These are phyloP conservation scores for Sycobia sp. DNA, from an alignment of 1,140 invertebrate genomes.

Conservation along the genomic window DNA sequence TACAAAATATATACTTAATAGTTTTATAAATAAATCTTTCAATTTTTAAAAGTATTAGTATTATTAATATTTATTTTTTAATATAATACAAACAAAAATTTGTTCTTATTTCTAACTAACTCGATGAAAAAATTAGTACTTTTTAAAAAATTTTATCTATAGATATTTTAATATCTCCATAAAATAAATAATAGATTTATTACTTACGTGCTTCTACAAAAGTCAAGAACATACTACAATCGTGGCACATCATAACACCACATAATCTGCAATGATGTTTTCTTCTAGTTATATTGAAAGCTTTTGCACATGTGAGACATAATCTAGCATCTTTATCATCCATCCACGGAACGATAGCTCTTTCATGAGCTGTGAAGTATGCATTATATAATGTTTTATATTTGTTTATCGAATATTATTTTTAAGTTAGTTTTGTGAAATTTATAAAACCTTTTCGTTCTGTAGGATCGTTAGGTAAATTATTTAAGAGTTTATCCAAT, in stretches of 20 bases:
- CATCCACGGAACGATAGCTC: conserved; percentile 88
- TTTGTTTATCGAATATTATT: neutral
- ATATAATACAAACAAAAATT: neutral
- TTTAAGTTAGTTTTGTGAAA: conserved; percentile 10
- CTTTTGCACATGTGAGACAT: conserved; percentile 89
- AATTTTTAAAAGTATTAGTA: neutral
- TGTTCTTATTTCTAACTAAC: neutral
- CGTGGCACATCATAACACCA: conserved; percentile 93
- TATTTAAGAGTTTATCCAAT: conserved; percentile 87
- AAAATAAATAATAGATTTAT: neutral
- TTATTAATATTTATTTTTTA: neutral
- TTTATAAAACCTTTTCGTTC: conserved; percentile 75
- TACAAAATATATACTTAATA: conserved; percentile 21
- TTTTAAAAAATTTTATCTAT: neutral
- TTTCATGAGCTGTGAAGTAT: conserved; percentile 68
- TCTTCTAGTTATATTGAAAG: conserved; percentile 84
- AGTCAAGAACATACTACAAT: conserved; percentile 89
- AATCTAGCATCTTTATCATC: conserved; percentile 87
- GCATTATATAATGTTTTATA: neutral
- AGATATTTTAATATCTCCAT: neutral
- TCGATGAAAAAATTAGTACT: neutral
- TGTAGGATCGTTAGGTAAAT: conserved; percentile 79
- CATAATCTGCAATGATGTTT: conserved; percentile 97
- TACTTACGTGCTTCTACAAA: conserved; percentile 82
- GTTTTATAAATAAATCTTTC: conserved; percentile 4